A percentile compares a stretch with the other conserved stretches of the same genome.
Evolutionary conservation across 2,797 vertebrate genomes (phyloP).

Genomic region (Miichthys miiuy): DNA sequence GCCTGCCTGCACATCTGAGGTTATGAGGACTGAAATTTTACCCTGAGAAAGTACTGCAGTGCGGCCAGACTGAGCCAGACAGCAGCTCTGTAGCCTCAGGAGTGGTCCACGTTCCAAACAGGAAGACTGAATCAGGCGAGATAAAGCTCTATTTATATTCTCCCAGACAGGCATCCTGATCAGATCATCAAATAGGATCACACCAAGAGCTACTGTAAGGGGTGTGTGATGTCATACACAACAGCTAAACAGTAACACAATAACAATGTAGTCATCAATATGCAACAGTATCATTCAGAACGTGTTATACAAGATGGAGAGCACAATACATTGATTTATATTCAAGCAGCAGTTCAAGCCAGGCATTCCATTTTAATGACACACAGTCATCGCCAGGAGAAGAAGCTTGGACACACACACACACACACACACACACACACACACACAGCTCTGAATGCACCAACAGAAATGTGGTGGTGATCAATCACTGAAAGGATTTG

Average conservation of each 20-base stretch:
- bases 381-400: slow-evolving; percentile 9
- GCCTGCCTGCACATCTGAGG: slow-evolving; percentile 31
- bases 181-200: slow-evolving; percentile 25
- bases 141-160: slow-evolving; percentile 61
- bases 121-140: slow-evolving; percentile 55
- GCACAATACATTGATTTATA: slow-evolving; percentile 41
- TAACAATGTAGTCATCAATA: not conserved
- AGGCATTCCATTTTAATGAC: slow-evolving; percentile 35
- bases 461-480: slow-evolving; percentile 36
- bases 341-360: slow-evolving; percentile 10
- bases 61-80: slow-evolving; percentile 40
- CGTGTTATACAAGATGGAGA: not conserved
- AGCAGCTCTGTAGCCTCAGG: slow-evolving; percentile 30
- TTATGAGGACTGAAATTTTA: slow-evolving; percentile 43
- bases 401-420: slow-evolving; percentile 8
- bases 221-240: not conserved
- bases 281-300: not conserved
- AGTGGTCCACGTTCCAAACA: slow-evolving; percentile 50
- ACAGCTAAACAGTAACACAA: slow-evolving; percentile 1
- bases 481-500: slow-evolving; percentile 51
- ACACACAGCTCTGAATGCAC: slow-evolving; percentile 27
- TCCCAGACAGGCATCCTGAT: slow-evolving; percentile 29
- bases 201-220: not conserved
- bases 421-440: not conserved
- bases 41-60: slow-evolving; percentile 46